These are phyloP conservation scores for Phoxinus dragarum DNA, from an alignment of 2,797 vertebrate genomes.

Conservation along the genomic window DNA sequence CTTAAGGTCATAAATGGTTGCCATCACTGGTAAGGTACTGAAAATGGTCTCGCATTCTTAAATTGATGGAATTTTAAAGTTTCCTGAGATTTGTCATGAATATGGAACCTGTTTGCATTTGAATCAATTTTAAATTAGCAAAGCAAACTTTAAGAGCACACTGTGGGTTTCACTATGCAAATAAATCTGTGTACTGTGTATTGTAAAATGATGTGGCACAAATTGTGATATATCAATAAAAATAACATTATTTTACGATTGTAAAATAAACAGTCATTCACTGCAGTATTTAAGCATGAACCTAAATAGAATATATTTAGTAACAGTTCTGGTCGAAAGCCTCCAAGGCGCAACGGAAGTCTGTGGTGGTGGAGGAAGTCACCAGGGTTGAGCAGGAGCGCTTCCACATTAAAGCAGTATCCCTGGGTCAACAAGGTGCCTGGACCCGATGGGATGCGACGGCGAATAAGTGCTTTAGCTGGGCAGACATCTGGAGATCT, in stretches of 20 bases:
- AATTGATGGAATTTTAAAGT: neutral
- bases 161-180: neutral
- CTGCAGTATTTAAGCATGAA: neutral
- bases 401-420: neutral
- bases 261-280: too few species aligned
- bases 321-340: too few species aligned
- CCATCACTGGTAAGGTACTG: neutral
- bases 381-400: neutral
- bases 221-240: neutral
- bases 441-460: neutral
- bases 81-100: neutral
- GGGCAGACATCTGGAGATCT: neutral
- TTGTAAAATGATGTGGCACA: slow-evolving; percentile 31
- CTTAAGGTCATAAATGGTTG: neutral
- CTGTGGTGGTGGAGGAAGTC: neutral
- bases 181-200: neutral
- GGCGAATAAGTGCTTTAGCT: neutral
- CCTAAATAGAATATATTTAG: neutral
- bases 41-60: slow-evolving; percentile 9
- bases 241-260: too few species aligned
- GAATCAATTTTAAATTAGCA: slow-evolving; percentile 17
- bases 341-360: neutral
- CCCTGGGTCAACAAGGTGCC: neutral
- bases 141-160: neutral
- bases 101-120: neutral